Evolutionary conservation across 2,113 vertebrate genomes (phyloP).

Genomic region (Brachypteracias leptosomus): DNA sequence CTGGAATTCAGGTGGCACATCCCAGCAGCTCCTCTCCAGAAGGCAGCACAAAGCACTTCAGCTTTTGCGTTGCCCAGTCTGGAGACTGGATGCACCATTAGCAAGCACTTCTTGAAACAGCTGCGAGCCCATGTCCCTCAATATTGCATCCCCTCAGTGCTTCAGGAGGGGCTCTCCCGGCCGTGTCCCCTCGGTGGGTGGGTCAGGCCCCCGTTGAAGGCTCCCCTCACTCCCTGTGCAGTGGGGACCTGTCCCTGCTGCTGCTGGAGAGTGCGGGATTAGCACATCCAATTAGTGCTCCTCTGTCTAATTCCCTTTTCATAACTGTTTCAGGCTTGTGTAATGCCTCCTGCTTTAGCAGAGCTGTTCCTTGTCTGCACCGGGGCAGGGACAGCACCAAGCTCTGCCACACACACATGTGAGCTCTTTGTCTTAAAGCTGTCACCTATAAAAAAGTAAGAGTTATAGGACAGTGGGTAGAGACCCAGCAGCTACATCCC

Average conservation of each 20-base stretch:
- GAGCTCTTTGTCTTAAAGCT: neutral
- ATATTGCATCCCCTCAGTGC: neutral
- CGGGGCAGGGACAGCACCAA: neutral
- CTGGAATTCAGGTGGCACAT: accelerated
- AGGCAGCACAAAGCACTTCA: accelerated
- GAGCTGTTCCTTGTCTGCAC: neutral
- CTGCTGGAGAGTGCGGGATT: neutral
- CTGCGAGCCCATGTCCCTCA: neutral
- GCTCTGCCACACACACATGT: neutral
- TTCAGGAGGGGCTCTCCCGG: neutral
- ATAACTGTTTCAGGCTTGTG: neutral
- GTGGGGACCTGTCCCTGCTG: neutral
- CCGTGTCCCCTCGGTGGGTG: neutral
- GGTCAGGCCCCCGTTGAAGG: neutral
- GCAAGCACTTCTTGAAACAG: neutral
- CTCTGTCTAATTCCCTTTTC: neutral
- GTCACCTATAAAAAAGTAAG: neutral
- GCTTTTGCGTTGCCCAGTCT: neutral
- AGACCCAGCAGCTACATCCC: neutral
- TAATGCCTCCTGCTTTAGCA: neutral
- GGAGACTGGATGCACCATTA: neutral
- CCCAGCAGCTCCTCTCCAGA: neutral
- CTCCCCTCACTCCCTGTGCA: neutral
- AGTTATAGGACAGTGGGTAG: neutral
- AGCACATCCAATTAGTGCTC: constrained; percentile 17